Base-by-base conservation (phyloP, 1,140 invertebrate species). In the Belonocnema kinseyi region DNA sequence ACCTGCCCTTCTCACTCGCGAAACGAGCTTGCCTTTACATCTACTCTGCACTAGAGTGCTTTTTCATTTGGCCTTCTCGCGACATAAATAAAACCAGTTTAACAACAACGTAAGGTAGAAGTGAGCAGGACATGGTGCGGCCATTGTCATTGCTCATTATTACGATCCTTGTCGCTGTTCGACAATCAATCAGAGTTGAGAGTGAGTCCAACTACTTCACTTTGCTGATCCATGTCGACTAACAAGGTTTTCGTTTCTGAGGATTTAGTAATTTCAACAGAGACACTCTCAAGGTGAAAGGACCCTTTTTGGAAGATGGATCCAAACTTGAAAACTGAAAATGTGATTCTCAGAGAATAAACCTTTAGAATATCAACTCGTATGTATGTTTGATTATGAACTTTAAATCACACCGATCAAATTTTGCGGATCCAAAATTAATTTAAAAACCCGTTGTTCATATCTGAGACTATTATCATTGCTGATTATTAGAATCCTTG, bases 61-160 rank as follows among this genome's bases (percentile, higher is more conserved):
- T 84, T 84, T 82, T 81, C 73, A 81, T 75, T 74, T 70, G 81
- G 80, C 83, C 80, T 85, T 78, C 80, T 81, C 79, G 83, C 81
- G 78, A 80, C 78, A 72, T 66, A 58, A 83, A 83, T 72, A 78
- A 85, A 85, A 82, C 83, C 81, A 79, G 83, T 80, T 76, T 77
- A 80, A 81, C 78, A 75, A 81, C 81, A 66, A 53, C 50, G 72
- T 50, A 72, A 80, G 74, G 80, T 73, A 75, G 79, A 84, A 81
- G 70, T 80, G 50, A 79, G 76, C 72, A 66, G 61, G 75, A 81
- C 82, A 77, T 73, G 50, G 71, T 21, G 33, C 26, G 26, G 61
- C 61, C 61, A 66, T 66, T 66, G 61, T 66, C 61, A 66, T 66
- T 66, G 33, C 33, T 66, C 61, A 66, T 66, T 66, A 66, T 66